Conservation (phyloP, 1,140 invertebrate genomes). For the Doryteuthis pealeii region DNA sequence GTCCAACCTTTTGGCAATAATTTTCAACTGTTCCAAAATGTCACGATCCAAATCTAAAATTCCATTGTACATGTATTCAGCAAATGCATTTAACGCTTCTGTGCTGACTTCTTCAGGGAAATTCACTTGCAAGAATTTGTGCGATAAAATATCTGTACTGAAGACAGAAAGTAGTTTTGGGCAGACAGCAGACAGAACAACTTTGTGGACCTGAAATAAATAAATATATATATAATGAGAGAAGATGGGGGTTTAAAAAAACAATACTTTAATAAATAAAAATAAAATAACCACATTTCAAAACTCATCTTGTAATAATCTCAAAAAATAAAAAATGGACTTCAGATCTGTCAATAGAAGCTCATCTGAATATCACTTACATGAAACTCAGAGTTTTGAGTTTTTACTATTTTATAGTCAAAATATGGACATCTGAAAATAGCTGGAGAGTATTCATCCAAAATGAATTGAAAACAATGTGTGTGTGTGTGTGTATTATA, state of each 20-base stretch:
- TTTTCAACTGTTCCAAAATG: conserved; percentile 3
- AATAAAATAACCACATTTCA: no score
- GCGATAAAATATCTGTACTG: background rate
- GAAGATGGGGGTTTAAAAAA: background rate
- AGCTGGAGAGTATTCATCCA: no score
- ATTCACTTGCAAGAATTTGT: conserved; percentile 1
- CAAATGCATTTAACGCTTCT: conserved; percentile 8
- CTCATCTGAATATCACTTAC: no score
- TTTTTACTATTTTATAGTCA: no score
- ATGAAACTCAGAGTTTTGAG: no score
- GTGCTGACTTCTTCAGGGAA: background rate
- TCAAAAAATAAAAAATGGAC: no score
- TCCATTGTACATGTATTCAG: conserved; percentile 11
- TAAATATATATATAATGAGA: background rate
- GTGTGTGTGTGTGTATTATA: no score
- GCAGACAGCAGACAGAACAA: conserved; percentile 2
- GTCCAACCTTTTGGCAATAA: background rate
- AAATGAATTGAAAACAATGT: no score
- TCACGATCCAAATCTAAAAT: background rate
- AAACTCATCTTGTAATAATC: no score
- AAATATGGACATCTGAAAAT: no score
- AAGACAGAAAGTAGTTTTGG: conserved; percentile 1
- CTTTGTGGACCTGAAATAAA: conserved; percentile 6
- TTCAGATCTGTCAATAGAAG: no score
- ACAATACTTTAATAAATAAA: background rate